Conservation (phyloP, 2,888 invertebrate species). For the Epinotia brunnichana region DNA sequence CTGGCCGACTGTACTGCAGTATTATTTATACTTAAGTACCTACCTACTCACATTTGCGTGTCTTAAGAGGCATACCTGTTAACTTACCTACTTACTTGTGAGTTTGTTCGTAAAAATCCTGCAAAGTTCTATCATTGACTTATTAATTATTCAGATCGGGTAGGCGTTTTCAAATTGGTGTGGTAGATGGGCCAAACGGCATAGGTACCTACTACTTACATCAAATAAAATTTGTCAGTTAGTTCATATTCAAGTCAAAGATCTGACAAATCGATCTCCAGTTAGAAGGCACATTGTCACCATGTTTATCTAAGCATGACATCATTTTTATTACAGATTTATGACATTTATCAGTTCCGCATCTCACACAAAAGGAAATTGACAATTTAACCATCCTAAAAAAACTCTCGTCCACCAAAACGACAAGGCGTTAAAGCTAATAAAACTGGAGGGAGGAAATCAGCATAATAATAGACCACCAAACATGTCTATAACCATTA, state of each 20-base stretch:
- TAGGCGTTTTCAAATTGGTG: background rate
- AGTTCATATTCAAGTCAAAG: too few species aligned
- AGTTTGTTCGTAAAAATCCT: background rate
- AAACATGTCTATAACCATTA: slow-evolving; percentile 45
- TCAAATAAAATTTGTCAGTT: background rate
- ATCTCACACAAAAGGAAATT: slow-evolving; percentile 34
- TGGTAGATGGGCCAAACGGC: background rate
- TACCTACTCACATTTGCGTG: background rate
- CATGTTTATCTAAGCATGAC: slow-evolving; percentile 19
- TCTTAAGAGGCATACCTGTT: background rate
- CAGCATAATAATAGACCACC: slow-evolving; percentile 49
- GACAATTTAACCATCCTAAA: slow-evolving; percentile 26
- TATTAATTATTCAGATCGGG: too few species aligned
- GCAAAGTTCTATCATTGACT: background rate
- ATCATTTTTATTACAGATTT: slow-evolving; percentile 35
- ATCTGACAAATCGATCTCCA: background rate
- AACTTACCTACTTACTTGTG: background rate
- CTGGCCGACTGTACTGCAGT: background rate
- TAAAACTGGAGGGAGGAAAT: slow-evolving; percentile 46
- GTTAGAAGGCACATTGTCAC: background rate
- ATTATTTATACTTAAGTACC: background rate
- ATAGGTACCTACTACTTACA: background rate
- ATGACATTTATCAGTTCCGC: slow-evolving; percentile 27
- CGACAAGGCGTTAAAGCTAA: slow-evolving; percentile 41
- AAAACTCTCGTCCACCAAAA: slow-evolving; percentile 18